Evolutionary conservation across 2,113 vertebrate genomes (phyloP).

Genomic region (Hemiscyllium ocellatum): DNA sequence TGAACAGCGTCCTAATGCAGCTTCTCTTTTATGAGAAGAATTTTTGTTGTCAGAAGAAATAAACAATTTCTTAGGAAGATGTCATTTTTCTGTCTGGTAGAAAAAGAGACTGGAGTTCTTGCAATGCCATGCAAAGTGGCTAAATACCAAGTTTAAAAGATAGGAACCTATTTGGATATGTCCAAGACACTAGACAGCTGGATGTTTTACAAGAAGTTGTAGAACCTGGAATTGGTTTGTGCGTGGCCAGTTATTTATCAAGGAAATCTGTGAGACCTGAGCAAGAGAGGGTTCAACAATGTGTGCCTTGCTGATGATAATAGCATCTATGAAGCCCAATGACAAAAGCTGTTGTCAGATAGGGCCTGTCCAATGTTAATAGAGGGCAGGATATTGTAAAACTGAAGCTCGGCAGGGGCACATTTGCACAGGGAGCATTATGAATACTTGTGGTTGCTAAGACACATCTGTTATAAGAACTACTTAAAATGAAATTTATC

Average conservation of each 20-base stretch:
- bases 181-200: neutral
- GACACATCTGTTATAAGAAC: neutral
- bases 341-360: neutral
- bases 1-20: too few relatives aligned
- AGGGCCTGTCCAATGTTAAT: neutral
- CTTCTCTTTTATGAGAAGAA: too few relatives aligned
- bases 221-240: neutral
- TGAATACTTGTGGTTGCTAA: neutral
- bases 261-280: neutral
- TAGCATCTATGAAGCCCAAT: neutral
- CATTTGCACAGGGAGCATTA: neutral
- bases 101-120: too few relatives aligned
- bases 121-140: neutral
- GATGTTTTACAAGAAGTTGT: neutral
- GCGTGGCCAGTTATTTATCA: neutral
- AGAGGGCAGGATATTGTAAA: neutral
- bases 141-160: neutral
- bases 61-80: too few relatives aligned
- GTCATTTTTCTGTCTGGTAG: too few relatives aligned
- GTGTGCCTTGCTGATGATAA: neutral
- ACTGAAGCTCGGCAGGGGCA: neutral
- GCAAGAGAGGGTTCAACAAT: neutral
- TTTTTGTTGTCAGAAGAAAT: too few relatives aligned
- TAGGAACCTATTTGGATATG: neutral
- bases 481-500: neutral